Evolutionary conservation across 2,797 vertebrate genomes (phyloP).

Genomic region (Sebastes miniatus): DNA sequence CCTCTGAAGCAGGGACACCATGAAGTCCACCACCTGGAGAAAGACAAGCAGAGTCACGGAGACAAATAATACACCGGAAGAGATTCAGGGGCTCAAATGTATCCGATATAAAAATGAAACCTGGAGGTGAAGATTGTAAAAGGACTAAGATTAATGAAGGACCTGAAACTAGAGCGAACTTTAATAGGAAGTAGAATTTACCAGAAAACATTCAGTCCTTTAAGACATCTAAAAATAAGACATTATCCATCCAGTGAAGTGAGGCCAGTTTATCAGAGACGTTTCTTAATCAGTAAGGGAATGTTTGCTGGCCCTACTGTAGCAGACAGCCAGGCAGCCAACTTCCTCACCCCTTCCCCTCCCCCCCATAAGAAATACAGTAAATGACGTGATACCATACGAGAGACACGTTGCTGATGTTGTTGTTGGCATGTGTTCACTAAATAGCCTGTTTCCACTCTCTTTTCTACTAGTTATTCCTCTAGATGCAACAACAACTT

Average conservation of each 20-base stretch:
- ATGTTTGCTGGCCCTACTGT: neutral
- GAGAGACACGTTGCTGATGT: too few species aligned
- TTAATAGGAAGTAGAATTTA: neutral
- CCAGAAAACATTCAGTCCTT: neutral
- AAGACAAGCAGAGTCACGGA: neutral
- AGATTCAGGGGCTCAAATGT: neutral
- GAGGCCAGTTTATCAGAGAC: slow-evolving; percentile 3
- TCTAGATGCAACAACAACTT: too few species aligned
- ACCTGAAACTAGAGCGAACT: neutral
- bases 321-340: neutral
- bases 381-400: too few species aligned
- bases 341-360: too few species aligned
- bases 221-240: slow-evolving; percentile 29
- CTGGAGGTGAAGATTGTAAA: neutral
- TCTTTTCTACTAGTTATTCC: too few species aligned
- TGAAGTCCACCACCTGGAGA: slow-evolving; percentile 89
- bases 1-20: slow-evolving; percentile 85
- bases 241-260: slow-evolving; percentile 7
- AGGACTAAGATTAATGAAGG: neutral
- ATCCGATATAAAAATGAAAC: neutral
- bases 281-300: slow-evolving; percentile 9
- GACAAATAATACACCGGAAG: neutral
- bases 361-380: neutral
- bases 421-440: too few species aligned
- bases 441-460: too few species aligned